These are phyloP conservation scores for Panzeria rudis DNA, from an alignment of 2,888 invertebrate genomes.

Conservation along the genomic window DNA sequence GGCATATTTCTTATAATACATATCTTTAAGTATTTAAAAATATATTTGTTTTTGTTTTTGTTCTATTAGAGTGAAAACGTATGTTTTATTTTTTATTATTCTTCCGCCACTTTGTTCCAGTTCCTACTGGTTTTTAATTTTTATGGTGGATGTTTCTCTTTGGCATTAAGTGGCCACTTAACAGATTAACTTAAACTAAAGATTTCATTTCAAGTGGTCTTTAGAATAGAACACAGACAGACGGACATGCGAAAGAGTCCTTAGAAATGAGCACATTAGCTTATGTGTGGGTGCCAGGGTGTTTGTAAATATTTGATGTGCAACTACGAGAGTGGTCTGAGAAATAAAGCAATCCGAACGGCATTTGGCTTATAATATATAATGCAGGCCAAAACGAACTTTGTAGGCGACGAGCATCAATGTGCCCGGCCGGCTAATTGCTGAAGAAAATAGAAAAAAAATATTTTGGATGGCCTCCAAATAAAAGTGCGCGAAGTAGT, in stretches of 20 bases:
- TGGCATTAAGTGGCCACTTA: slow-evolving; percentile 51
- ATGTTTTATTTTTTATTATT: slow-evolving; percentile 75
- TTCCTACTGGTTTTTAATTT: slow-evolving; percentile 49
- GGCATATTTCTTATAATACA: slow-evolving; percentile 53
- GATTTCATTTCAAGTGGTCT: slow-evolving; percentile 9
- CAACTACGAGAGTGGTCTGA: neutral
- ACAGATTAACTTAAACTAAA: slow-evolving; percentile 20
- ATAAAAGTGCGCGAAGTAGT: neutral
- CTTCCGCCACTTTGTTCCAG: slow-evolving; percentile 77
- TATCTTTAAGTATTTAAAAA: slow-evolving; percentile 18
- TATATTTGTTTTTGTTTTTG: slow-evolving; percentile 33
- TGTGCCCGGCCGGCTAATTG: neutral
- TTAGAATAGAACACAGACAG: neutral
- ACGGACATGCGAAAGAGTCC: slow-evolving; percentile 23
- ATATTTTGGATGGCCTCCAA: neutral
- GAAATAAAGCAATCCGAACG: neutral
- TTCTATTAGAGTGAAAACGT: slow-evolving; percentile 69
- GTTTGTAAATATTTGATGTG: slow-evolving; percentile 8
- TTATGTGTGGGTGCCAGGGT: slow-evolving; percentile 6
- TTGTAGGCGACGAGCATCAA: neutral
- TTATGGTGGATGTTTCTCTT: slow-evolving; percentile 18
- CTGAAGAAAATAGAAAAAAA: neutral
- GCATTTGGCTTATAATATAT: neutral
- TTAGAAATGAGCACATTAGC: slow-evolving; percentile 19
- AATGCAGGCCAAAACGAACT: neutral